Conservation (phyloP, 2,797 vertebrate species). For the Hoplostethus mediterraneus region DNA sequence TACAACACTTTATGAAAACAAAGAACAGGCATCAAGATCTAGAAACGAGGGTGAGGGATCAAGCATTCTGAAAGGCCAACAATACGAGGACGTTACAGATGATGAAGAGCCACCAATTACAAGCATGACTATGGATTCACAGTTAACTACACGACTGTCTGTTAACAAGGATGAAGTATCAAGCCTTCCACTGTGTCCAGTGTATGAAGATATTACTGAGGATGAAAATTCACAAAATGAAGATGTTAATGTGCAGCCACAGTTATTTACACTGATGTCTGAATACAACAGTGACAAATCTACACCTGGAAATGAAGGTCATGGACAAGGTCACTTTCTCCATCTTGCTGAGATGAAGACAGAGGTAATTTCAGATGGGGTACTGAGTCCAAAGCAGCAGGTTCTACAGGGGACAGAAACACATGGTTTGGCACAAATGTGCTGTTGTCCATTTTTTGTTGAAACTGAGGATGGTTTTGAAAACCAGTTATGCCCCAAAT, state of each 20-base stretch:
- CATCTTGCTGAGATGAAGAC: neutral
- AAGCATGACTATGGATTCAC: neutral
- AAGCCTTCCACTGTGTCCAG: rapidly evolving
- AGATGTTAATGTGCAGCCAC: neutral
- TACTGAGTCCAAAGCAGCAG: neutral
- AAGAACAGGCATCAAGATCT: rapidly evolving
- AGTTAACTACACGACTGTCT: neutral
- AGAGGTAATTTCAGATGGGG: neutral
- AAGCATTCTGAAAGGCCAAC: neutral
- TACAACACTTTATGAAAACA: neutral
- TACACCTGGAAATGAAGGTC: neutral
- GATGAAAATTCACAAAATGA: neutral
- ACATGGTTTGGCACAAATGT: neutral
- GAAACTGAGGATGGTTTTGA: conserved; percentile 9
- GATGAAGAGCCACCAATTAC: neutral
- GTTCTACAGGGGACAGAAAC: neutral
- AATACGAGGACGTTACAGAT: conserved; percentile 57
- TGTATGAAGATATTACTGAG: conserved; percentile 34
- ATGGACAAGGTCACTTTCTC: neutral
- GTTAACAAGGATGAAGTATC: too few species aligned
- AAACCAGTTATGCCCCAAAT: neutral
- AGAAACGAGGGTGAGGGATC: neutral
- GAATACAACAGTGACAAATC: neutral
- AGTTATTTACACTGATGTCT: neutral
- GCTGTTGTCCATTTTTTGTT: neutral